These are phyloP conservation scores for Hesperia comma DNA, from an alignment of 2,888 invertebrate genomes.

Conservation along the genomic window DNA sequence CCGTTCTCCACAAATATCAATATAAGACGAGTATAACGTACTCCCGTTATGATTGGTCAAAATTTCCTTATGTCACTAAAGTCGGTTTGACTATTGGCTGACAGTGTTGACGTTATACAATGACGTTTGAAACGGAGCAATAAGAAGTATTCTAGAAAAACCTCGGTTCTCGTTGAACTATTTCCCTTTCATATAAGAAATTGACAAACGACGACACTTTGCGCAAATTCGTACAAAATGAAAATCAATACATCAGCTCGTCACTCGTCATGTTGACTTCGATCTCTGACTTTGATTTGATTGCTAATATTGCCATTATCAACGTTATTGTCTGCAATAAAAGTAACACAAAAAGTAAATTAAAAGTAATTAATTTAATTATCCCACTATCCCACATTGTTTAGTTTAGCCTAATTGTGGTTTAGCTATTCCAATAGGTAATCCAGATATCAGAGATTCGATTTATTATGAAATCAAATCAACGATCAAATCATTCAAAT, in stretches of 20 bases:
- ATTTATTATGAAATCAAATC: no score
- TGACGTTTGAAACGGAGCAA: conserved; percentile 32
- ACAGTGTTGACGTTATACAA: conserved; percentile 33
- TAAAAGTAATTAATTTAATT: no score
- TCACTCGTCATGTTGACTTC: conserved; percentile 11
- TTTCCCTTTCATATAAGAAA: conserved; percentile 35
- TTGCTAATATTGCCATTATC: background rate
- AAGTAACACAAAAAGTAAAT: no score
- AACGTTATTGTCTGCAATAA: no score
- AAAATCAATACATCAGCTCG: conserved; percentile 39
- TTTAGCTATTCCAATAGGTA: no score
- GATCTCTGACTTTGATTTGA: conserved; percentile 9
- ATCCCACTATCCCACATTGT: no score
- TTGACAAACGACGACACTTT: conserved; percentile 38
- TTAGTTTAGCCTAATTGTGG: no score
- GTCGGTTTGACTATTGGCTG: conserved; percentile 27
- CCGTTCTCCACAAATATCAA: conserved; percentile 44
- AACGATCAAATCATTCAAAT: no score
- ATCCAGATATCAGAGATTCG: no score
- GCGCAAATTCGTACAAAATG: conserved; percentile 40
- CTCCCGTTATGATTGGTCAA: conserved; percentile 27
- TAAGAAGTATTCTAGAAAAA: conserved; percentile 26
- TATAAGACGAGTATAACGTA: conserved; percentile 35
- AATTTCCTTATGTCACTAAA: conserved; percentile 30
- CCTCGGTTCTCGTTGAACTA: conserved; percentile 40